phyloP scores from a whole-genome alignment of 2,797 vertebrate species.

The Pipistrellus nathusii region DNA sequence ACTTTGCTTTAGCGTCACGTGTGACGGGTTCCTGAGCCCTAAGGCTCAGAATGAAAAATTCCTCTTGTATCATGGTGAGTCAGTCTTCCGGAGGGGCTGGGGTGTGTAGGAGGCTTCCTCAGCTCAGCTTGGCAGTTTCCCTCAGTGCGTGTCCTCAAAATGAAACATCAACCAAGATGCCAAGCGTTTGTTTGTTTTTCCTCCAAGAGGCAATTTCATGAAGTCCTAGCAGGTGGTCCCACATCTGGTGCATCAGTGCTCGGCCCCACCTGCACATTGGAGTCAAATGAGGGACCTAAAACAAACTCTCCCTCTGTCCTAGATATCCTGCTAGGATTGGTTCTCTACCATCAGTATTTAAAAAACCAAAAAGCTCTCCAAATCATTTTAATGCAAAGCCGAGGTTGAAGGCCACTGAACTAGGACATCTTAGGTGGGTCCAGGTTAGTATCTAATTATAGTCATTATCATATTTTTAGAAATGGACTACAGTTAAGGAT shows the following conservation, averaged over 20 bases:
- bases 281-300: background rate
- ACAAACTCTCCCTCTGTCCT: background rate
- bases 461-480: background rate
- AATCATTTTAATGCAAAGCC: slow-evolving; percentile 8
- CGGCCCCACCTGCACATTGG: background rate
- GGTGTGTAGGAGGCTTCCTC: background rate
- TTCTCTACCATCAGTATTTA: background rate
- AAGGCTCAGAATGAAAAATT: background rate
- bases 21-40: background rate
- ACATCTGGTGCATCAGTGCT: background rate
- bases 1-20: background rate
- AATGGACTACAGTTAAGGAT: background rate
- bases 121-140: background rate
- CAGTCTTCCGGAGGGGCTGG: background rate
- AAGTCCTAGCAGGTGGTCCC: background rate
- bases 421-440: background rate
- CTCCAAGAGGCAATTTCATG: background rate
- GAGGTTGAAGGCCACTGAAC: background rate
- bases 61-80: background rate
- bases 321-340: background rate
- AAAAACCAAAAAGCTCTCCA: background rate
- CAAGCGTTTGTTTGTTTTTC: background rate
- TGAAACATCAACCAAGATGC: background rate
- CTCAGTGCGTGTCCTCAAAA: background rate
- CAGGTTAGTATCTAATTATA: background rate